A percentile compares a stretch with the other conserved stretches of the same genome.
Evolutionary conservation across 2,888 invertebrate species (phyloP).

Genomic region (Odontothrips loti): DNA sequence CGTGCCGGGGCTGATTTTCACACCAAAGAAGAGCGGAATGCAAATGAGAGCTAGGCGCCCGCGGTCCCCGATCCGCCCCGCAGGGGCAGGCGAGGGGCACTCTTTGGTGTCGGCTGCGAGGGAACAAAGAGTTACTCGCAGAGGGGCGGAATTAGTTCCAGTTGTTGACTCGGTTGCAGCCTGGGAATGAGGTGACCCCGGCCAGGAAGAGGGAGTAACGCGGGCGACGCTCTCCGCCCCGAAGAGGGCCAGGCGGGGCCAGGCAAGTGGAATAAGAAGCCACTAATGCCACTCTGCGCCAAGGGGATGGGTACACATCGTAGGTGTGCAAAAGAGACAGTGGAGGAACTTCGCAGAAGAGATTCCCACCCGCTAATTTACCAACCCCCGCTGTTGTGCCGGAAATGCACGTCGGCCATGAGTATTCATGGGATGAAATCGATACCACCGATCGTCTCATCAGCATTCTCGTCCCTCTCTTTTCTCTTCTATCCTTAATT

Average conservation of each 20-base stretch:
- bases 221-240: too few relatives aligned
- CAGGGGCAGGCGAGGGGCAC: too few relatives aligned
- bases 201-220: background rate
- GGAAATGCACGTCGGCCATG: too few relatives aligned
- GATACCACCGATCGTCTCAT: background rate
- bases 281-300: background rate
- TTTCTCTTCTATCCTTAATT: background rate
- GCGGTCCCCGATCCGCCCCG: too few relatives aligned
- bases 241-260: background rate
- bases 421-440: too few relatives aligned
- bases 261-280: background rate
- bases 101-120: background rate
- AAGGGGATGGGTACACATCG: too few relatives aligned
- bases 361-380: too few relatives aligned
- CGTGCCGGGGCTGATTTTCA: slow-evolving; percentile 6
- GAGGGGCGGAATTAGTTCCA: slow-evolving; percentile 11
- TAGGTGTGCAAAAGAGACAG: too few relatives aligned
- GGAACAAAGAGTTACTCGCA: slow-evolving; percentile 5
- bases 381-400: too few relatives aligned
- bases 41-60: background rate
- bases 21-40: slow-evolving; percentile 21
- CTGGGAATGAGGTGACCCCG: background rate
- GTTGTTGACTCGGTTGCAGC: slow-evolving; percentile 21
- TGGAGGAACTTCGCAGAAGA: too few relatives aligned
- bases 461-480: background rate